Evolutionary conservation across 2,888 invertebrate species (phyloP), one percentile per base, ranked within the genome.

Genomic region (Leptinotarsa rubiginosa): DNA sequence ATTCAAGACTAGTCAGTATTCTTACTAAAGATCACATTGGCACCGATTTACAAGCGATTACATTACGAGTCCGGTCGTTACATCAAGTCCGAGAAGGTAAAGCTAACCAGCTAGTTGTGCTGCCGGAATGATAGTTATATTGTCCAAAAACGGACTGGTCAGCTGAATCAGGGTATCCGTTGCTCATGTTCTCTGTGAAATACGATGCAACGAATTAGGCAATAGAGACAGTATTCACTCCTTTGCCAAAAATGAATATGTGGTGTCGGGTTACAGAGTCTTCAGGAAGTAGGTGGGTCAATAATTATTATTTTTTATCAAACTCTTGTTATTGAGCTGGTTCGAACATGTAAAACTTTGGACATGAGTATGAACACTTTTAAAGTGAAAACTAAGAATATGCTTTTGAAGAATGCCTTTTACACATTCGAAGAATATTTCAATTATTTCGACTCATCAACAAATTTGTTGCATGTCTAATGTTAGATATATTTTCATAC

Each of bases 41-140:
- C 83, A 84, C 83, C 81, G 81, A 83, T 83, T 84, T 83, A 84
- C 84, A 84, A 82, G 81, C 81, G 75, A 83, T 84, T 81, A 83
- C 83, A 82, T 78, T 73, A 79, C 77, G 76, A 74, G 75, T 76
- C 77, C 80, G 73, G 77, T 78, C 81, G 77, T 70, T 82, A 81
- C 79, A 81, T 83, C 80, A 81, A 81, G 72, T 78, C 76, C 77
- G 75, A 80, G 81, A 80, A 78, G 77, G 74, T 75, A 75, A 59
- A 69, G 80, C 79, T 74, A 65, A 76, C 70, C 81, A 81, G 79
- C 73, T 49, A 49, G 74, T 78, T 73, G 74, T 70, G 16, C 20
- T 22, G 68, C 18, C 47, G 65, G 70, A 71, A 70, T 47, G 47
- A 50, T 70, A 31, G 25, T 68, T 59, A 70, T 70, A 56, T 47